Evolutionary conservation across 2,113 vertebrate species (phyloP), one percentile per base, ranked within the genome.

Genomic region (Jacana jacana): DNA sequence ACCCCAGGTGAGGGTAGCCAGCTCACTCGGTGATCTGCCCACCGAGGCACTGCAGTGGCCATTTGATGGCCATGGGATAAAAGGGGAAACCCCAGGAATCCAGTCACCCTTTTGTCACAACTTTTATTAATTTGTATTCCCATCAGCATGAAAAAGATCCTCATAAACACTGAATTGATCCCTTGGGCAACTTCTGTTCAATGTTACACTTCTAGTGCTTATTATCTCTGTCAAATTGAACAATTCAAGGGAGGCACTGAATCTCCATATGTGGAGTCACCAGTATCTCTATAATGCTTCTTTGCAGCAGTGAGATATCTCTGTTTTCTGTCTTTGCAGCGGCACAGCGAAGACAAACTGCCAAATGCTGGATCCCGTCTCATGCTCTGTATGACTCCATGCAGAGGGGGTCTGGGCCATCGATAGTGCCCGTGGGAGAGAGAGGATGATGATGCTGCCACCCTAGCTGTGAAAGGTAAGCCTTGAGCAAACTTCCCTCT

Each of bases 311-410:
- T 46, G 70, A 40, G 27, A 11, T 19, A 22, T 51, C 33, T 81
- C 25, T 0, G 0, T 58, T 77, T 42, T 52, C n/a, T 88, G 39
- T 48, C 60, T 63, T 70, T 78, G 61, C 39, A 65, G 77, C 88
- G 71, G 35, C 75, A 42, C 40, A 31, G 52, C 42, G n/a, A 40
- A 86, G 71, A 71, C 11, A 10, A 86, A 25, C n/a, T 33, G 58
- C 42, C 76, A 55, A 63, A 48, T 0, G 0, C 42, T 39, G 48
- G 63, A 37, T 64, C 22, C 71, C 37, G 27, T 28, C 1, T 3
- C 6, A 17, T 30, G 64, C 39, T 64, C 35, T 58, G 72, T 7
- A 0, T 28, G 39, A 25, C n/a, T n/a, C 31, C 13, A 11, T 28
- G 5, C 3, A 18, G 37, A 33, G 17, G 22, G 22, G 19, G 3